phyloP scores from a whole-genome alignment of 2,797 vertebrate species.

The Urophycis tenuis region DNA sequence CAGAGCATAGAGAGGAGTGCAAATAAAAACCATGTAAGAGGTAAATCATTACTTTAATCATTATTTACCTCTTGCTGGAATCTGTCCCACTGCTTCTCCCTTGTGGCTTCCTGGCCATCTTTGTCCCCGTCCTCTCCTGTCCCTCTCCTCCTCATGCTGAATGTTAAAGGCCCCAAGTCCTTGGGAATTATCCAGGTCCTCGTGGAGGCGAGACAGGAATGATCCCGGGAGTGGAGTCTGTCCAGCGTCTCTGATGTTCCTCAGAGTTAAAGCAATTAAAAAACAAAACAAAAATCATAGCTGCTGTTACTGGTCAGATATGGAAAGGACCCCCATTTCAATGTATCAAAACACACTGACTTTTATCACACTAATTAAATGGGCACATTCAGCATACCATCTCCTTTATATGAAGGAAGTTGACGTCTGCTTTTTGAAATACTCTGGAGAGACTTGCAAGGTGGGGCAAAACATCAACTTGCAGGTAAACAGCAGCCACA shows the following conservation, averaged over 20 bases:
- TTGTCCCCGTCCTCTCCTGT: neutral
- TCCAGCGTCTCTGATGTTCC: slow-evolving; percentile 12
- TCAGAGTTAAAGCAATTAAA: slow-evolving; percentile 5
- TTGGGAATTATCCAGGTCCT: neutral
- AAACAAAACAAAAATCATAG: neutral
- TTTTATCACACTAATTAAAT: neutral
- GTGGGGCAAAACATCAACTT: slow-evolving; percentile 17
- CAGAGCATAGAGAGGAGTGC: too few species aligned
- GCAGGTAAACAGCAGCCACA: slow-evolving; percentile 17
- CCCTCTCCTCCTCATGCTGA: neutral
- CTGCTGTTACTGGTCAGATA: too few species aligned
- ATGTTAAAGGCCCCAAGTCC: slow-evolving; percentile 10
- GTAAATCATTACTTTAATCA: too few species aligned
- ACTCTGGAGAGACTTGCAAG: neutral
- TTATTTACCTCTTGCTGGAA: slow-evolving; percentile 1
- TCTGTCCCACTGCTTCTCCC: slow-evolving; percentile 5
- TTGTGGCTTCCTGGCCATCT: neutral
- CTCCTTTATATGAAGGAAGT: slow-evolving; percentile 22
- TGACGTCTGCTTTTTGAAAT: slow-evolving; percentile 4
- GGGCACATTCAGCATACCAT: neutral
- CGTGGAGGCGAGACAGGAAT: slow-evolving; percentile 20
- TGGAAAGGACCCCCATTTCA: too few species aligned
- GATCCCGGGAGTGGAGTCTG: slow-evolving; percentile 15
- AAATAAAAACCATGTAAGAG: too few species aligned
- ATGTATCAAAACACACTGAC: too few species aligned